phyloP scores from a whole-genome alignment of 2,797 vertebrate genomes.

The Sebastes goodei region DNA sequence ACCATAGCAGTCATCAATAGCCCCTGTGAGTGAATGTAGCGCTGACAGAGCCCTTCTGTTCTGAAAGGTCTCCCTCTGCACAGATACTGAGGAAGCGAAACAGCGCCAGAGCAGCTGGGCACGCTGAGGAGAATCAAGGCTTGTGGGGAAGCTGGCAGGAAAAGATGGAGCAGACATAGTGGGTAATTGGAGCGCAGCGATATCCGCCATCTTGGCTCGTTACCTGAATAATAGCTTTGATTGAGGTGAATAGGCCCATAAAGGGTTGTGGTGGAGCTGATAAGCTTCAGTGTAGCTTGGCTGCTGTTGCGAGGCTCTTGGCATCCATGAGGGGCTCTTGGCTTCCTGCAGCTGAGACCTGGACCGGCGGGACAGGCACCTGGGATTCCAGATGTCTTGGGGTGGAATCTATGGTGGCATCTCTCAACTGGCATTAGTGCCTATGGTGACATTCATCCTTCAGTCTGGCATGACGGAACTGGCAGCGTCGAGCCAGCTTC shows the following conservation, averaged over 20 bases:
- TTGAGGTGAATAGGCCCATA: conserved; percentile 77
- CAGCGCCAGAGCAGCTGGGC: conserved; percentile 77
- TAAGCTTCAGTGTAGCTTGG: conserved; percentile 71
- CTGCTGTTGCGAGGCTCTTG: conserved; percentile 45
- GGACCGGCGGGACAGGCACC: conserved; percentile 70
- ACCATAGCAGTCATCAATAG: conserved; percentile 50
- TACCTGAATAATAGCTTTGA: conserved; percentile 81
- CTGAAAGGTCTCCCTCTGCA: conserved; percentile 51
- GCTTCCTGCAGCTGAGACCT: conserved; percentile 82
- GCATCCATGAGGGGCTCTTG: conserved; percentile 49
- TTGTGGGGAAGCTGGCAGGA: conserved; percentile 76
- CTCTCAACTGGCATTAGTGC: conserved; percentile 65
- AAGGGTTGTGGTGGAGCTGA: conserved; percentile 72
- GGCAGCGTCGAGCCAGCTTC: conserved; percentile 64
- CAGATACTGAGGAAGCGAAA: conserved; percentile 53
- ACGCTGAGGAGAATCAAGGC: conserved; percentile 67
- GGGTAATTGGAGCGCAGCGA: conserved; percentile 70
- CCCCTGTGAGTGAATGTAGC: conserved; percentile 32
- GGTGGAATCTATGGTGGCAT: conserved; percentile 68
- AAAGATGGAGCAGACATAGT: conserved; percentile 54
- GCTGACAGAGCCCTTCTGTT: conserved; percentile 71
- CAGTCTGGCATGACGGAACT: conserved; percentile 55
- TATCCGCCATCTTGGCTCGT: conserved; percentile 77
- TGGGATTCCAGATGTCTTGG: conserved; percentile 82
- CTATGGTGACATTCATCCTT: conserved; percentile 71